A percentile compares a stretch with the other conserved stretches of the same genome.
Evolutionary conservation across 2,113 vertebrate genomes (phyloP).

Genomic region (Nanger granti): DNA sequence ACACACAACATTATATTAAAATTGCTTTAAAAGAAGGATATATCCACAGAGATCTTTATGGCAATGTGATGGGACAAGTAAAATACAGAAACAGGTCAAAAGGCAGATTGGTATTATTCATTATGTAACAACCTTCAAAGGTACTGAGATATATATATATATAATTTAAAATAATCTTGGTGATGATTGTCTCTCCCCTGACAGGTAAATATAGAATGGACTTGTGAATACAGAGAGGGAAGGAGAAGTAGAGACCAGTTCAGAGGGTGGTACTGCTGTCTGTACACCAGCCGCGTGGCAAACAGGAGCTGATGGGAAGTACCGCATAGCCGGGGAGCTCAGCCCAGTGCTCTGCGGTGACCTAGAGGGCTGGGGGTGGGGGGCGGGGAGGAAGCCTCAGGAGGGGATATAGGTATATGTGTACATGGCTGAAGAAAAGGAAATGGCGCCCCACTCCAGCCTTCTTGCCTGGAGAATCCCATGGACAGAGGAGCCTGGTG

Average conservation of each 20-base stretch:
- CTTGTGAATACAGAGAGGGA: neutral
- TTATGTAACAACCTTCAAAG: neutral
- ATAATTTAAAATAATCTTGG: neutral
- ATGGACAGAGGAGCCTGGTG: neutral
- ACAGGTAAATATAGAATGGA: neutral
- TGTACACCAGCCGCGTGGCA: fast-evolving
- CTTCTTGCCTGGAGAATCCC: neutral
- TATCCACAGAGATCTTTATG: neutral
- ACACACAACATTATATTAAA: neutral
- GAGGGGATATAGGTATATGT: neutral
- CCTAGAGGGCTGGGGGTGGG: neutral
- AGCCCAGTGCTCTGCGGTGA: neutral
- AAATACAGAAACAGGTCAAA: neutral
- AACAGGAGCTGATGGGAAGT: neutral
- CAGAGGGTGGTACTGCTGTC: neutral
- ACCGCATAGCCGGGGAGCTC: neutral
- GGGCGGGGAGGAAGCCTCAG: fast-evolving
- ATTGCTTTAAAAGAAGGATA: neutral
- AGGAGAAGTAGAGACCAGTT: neutral
- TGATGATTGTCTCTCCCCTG: neutral
- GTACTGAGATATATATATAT: neutral
- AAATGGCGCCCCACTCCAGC: neutral
- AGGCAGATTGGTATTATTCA: neutral
- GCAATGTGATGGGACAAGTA: neutral
- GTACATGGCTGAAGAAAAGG: neutral